Evolutionary conservation across 2,797 vertebrate genomes (phyloP).

Genomic region (Lepidocolaptes lacrymiger): DNA sequence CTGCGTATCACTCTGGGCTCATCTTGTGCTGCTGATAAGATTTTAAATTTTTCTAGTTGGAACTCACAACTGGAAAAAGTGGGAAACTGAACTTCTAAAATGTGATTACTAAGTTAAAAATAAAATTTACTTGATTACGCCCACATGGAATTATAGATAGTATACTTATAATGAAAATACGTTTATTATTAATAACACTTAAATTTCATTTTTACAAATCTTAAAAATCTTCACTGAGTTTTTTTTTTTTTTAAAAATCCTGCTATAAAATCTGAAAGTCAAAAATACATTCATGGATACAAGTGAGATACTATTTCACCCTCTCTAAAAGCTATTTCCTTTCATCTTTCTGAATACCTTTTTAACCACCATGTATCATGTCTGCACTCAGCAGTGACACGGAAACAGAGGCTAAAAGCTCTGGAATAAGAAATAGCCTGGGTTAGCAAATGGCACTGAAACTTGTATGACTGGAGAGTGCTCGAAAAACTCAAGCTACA

Average conservation of each 20-base stretch:
- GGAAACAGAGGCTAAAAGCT: constrained; percentile 43
- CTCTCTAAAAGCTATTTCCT: not conserved
- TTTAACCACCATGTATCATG: not conserved
- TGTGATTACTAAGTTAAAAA: not conserved
- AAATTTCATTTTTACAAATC: not conserved
- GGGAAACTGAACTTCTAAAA: not conserved
- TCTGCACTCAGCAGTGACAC: not conserved
- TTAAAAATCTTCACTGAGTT: not conserved
- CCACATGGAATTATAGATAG: not conserved
- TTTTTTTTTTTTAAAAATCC: not conserved
- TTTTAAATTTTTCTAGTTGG: constrained; percentile 1
- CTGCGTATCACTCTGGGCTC: not conserved
- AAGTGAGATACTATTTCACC: not conserved
- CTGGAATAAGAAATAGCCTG: not conserved
- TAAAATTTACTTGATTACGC: not conserved
- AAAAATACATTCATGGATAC: not conserved
- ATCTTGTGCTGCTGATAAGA: not conserved
- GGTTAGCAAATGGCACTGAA: not conserved
- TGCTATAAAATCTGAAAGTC: not conserved
- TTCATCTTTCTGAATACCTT: not conserved
- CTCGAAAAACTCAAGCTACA: fast-evolving
- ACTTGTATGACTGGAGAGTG: not conserved
- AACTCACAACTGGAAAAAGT: not conserved
- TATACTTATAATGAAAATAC: not conserved
- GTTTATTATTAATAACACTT: not conserved